Base-by-base conservation (phyloP, 2,797 vertebrate species). In the Cuculus canorus region DNA sequence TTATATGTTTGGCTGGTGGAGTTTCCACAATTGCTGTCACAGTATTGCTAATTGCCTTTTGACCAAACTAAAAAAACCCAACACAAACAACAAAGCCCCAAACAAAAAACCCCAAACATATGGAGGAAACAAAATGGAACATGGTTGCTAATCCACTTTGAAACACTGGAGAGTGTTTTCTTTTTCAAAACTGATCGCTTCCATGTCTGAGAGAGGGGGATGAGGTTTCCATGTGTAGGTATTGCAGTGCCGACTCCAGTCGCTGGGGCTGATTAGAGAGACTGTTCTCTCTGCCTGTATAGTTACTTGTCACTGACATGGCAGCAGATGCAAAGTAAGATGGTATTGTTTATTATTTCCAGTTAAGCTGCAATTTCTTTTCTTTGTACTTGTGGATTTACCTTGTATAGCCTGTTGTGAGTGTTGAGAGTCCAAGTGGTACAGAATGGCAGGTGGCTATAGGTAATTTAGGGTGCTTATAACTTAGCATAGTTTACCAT, bases 141-240 rank as follows among this genome's bases (percentile, higher is more conserved):
- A 0, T 17, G 18, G 7, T 28, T 63, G 23, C 21, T 59, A 17
- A 24, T 33, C n/a, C 4, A 10, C n/a, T 11, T 23, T 27, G 24
- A 39, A 65, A 30, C 7, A 1, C 14, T 50, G 13, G 2, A 10
- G 3, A 4, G 45, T 37, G 22, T 59, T 64, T 64, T 59, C 30
- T 39, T 39, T 39, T 39, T 39, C 39, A 25, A 35, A 59, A 22
- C 17, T 18, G 9, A 32, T 43, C 82, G 19, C 28, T 77, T 33
- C n/a, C 39, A 22, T 45, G 30, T 21, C 22, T 39, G 33, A 23
- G 30, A 60, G 27, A 72, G 43, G 17, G 39, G 39, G n/a, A 4
- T 15, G 45, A 39, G n/a, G 4, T 6, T 39, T 32, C 47, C 53
- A 25, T 10, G 19, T 0, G 3, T 17, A 17, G 22, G 18, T 57